phyloP scores from a whole-genome alignment of 2,888 invertebrate genomes.

The Melikaiella ostensackeni region DNA sequence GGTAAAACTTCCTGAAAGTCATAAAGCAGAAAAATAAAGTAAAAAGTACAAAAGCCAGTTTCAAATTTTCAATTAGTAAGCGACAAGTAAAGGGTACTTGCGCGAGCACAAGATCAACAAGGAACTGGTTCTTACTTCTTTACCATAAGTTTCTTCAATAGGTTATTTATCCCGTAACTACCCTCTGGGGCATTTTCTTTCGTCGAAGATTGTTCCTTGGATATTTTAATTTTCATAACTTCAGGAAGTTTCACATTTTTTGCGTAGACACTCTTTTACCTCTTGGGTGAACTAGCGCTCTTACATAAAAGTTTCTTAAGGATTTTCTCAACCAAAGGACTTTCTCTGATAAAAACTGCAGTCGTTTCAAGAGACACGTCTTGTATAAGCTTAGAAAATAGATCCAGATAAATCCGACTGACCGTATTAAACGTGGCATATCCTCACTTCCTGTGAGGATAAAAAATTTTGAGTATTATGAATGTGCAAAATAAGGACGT shows the following conservation, averaged over 20 bases:
- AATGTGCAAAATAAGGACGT: not conserved
- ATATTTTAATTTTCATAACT: conserved; percentile 40
- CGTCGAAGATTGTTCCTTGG: conserved; percentile 37
- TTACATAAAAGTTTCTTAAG: conserved; percentile 24
- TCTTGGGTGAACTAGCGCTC: conserved; percentile 16
- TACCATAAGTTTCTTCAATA: not conserved
- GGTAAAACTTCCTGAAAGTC: not conserved
- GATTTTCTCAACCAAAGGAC: conserved; percentile 26
- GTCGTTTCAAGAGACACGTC: not conserved
- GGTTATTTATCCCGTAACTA: conserved; percentile 30
- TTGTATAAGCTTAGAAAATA: not conserved
- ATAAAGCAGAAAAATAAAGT: not conserved
- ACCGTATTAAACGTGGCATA: not conserved
- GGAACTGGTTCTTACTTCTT: not conserved
- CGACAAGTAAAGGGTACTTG: conserved; percentile 18
- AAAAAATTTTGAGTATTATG: not conserved
- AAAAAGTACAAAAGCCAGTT: conserved; percentile 10
- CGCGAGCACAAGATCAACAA: conserved; percentile 25
- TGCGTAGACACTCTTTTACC: conserved; percentile 18
- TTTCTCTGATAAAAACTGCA: conserved; percentile 21
- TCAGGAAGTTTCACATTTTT: conserved; percentile 25
- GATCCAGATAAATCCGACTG: not conserved
- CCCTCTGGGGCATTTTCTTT: conserved; percentile 30
- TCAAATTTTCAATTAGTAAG: conserved; percentile 34
- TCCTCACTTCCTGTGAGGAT: not conserved